Evolutionary conservation across 1,140 invertebrate genomes (phyloP).

Genomic region (Scylla paramamosain): DNA sequence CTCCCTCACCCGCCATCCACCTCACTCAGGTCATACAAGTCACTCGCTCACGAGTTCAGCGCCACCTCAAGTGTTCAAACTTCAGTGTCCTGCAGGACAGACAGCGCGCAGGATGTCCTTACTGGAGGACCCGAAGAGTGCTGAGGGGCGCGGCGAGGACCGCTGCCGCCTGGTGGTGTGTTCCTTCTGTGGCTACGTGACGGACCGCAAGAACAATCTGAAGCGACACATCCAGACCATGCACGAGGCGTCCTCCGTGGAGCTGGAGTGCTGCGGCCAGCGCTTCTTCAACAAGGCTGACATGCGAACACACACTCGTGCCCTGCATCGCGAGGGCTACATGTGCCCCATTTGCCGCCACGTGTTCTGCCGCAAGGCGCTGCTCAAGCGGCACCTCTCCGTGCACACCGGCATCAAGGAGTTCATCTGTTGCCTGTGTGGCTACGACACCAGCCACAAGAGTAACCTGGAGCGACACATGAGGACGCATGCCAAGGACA

Average conservation of each 20-base stretch:
- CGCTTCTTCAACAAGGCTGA: constrained; percentile 81
- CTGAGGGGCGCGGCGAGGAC: not conserved
- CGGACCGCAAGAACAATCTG: constrained; percentile 82
- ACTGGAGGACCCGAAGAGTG: not conserved
- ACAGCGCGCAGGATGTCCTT: not conserved
- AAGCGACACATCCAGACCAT: constrained; percentile 82
- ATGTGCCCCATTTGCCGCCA: constrained; percentile 81
- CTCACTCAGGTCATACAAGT: not conserved
- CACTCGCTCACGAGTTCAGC: not conserved
- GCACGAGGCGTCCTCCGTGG: constrained; percentile 80
- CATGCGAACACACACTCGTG: constrained; percentile 80
- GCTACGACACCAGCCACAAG: constrained; percentile 82
- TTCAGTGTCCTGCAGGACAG: not conserved
- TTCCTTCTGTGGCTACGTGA: constrained; percentile 80
- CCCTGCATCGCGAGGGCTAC: constrained; percentile 81
- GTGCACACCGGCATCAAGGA: constrained; percentile 81
- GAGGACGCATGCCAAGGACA: constrained; percentile 76
- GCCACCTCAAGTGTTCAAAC: not conserved
- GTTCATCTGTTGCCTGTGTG: constrained; percentile 81
- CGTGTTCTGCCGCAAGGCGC: constrained; percentile 81
- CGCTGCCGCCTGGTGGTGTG: constrained; percentile 65
- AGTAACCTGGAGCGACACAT: constrained; percentile 82
- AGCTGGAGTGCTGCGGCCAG: constrained; percentile 81
- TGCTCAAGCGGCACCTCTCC: constrained; percentile 81
- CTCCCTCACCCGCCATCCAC: not conserved